Evolutionary conservation across 1,140 invertebrate species (phyloP).

Genomic region (Drosophila gunungcola): DNA sequence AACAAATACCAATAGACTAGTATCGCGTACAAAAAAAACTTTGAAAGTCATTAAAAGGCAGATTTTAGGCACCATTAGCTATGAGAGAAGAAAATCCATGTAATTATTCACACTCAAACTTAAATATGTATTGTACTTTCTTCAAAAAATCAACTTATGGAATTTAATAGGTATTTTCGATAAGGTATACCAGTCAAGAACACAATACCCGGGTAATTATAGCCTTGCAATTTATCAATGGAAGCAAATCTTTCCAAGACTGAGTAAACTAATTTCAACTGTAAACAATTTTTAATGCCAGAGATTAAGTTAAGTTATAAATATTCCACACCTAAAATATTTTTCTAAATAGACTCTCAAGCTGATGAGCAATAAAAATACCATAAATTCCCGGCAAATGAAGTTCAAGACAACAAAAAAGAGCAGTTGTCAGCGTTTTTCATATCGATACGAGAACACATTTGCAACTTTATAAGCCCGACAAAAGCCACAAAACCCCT

Average conservation of each 20-base stretch:
- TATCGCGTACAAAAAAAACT: not conserved
- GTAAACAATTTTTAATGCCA: not conserved
- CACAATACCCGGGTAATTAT: no score
- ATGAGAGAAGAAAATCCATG: constrained; percentile 2
- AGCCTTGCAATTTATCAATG: no score
- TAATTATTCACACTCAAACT: constrained; percentile 4
- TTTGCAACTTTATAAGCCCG: constrained; percentile 26
- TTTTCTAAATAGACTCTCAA: not conserved
- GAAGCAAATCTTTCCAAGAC: not conserved
- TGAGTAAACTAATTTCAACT: not conserved
- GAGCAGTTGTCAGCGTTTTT: constrained; percentile 47
- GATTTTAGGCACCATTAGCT: constrained; percentile 17
- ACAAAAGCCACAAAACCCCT: constrained; percentile 32
- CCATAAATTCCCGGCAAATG: constrained; percentile 12
- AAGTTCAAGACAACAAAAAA: not conserved
- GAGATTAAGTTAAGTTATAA: not conserved
- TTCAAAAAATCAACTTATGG: no score
- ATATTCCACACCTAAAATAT: not conserved
- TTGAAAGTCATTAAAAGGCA: not conserved
- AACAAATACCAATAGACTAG: constrained; percentile 1
- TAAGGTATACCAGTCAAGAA: no score
- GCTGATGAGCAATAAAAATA: constrained; percentile 29
- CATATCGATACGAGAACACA: constrained; percentile 35
- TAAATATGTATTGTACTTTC: no score
- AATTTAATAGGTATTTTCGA: not conserved